Percentiles rank a stretch among this genome's conserved stretches.
These are phyloP conservation scores for Morpho achilles DNA, from an alignment of 2,888 invertebrate species.

Conservation along the genomic window DNA sequence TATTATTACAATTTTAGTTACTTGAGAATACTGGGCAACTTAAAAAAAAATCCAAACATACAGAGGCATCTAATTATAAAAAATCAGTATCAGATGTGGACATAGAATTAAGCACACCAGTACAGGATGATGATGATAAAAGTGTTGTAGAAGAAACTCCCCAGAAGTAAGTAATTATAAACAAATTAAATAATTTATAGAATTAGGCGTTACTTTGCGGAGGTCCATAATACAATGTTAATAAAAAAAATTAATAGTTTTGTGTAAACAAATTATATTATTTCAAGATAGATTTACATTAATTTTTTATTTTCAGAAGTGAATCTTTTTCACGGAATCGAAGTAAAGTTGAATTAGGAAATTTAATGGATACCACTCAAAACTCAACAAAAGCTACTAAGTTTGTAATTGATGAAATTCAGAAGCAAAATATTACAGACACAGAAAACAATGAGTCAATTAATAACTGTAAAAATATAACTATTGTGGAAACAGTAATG, in stretches of 20 bases:
- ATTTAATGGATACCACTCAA: constrained; percentile 26
- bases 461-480: constrained; percentile 38
- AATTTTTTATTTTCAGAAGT: constrained; percentile 38
- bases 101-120: constrained; percentile 35
- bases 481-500: constrained; percentile 35
- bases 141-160: constrained; percentile 73
- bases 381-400: constrained; percentile 18
- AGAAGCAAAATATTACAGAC: constrained; percentile 12
- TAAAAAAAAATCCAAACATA: background rate
- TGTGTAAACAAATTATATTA: too few relatives aligned
- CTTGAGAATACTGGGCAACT: background rate
- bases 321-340: constrained; percentile 45
- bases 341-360: constrained; percentile 33
- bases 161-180: constrained; percentile 54
- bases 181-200: too few relatives aligned
- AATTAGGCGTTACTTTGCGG: too few relatives aligned
- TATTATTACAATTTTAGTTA: background rate
- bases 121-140: constrained; percentile 50
- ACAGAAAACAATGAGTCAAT: constrained; percentile 37
- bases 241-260: too few relatives aligned
- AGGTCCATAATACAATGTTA: too few relatives aligned
- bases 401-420: constrained; percentile 6
- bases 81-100: constrained; percentile 22
- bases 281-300: too few relatives aligned
- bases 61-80: constrained; percentile 6